Percentiles rank a stretch among this genome's conserved stretches.
Evolutionary conservation across 2,797 vertebrate species (phyloP).

Genomic region (Pseudochirops cupreus): DNA sequence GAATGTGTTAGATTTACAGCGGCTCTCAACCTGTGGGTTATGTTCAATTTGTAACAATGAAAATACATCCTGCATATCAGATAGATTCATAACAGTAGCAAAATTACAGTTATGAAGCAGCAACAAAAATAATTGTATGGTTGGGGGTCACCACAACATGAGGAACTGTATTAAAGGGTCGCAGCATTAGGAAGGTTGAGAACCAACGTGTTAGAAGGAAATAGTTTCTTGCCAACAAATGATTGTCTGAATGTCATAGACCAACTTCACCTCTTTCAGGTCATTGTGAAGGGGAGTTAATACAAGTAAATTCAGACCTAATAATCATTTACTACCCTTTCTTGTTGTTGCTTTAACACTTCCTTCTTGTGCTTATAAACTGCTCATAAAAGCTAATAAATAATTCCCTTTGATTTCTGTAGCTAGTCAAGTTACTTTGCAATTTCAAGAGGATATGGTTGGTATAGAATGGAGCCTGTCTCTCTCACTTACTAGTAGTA

Average conservation of each 20-base stretch:
- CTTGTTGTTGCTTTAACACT: neutral
- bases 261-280: neutral
- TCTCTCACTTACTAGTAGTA: neutral
- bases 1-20: neutral
- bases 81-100: too few species aligned
- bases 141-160: too few species aligned
- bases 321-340: neutral
- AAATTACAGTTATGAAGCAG: too few species aligned
- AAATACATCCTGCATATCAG: too few species aligned
- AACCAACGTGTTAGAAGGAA: neutral
- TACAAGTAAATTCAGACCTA: neutral
- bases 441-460: constrained; percentile 15
- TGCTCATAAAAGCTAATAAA: constrained; percentile 56
- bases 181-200: too few species aligned
- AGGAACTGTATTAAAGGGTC: too few species aligned
- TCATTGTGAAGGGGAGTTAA: constrained; percentile 38
- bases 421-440: constrained; percentile 32
- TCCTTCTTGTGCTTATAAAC: constrained; percentile 37
- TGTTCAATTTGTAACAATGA: too few species aligned
- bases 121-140: too few species aligned
- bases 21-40: too few species aligned
- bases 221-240: neutral
- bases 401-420: constrained; percentile 41
- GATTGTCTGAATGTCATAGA: neutral
- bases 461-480: neutral